Evolutionary conservation across 2,113 vertebrate species (phyloP).

Genomic region (Prunella himalayana): DNA sequence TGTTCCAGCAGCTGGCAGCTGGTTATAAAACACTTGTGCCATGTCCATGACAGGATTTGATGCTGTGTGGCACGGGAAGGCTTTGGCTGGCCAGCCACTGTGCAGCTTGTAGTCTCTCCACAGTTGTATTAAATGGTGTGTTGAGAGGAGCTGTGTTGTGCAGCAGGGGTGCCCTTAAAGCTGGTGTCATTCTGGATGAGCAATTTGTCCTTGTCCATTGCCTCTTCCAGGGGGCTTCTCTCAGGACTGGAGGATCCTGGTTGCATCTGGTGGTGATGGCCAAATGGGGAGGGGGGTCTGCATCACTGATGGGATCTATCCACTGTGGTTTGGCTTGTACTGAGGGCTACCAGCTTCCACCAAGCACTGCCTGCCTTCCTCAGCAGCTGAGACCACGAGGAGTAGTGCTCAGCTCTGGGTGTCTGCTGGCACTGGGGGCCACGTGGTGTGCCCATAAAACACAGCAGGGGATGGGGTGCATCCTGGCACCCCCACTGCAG

Average conservation of each 20-base stretch:
- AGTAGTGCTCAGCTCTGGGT: background rate
- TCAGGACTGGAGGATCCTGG: fast-evolving
- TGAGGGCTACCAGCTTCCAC: background rate
- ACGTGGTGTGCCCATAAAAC: fast-evolving
- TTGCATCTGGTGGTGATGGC: background rate
- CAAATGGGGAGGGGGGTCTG: background rate
- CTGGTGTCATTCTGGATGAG: background rate
- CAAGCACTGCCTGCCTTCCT: background rate
- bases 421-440: background rate
- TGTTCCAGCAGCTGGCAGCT: background rate
- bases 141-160: background rate
- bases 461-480: background rate
- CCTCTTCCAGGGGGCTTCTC: background rate
- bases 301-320: background rate
- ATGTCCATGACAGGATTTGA: fast-evolving
- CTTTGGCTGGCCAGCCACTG: fast-evolving
- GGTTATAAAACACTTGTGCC: background rate
- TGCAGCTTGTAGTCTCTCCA: background rate
- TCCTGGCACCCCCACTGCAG: fast-evolving
- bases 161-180: fast-evolving
- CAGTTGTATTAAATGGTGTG: background rate
- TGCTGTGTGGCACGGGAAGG: background rate
- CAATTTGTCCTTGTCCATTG: background rate
- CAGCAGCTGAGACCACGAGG: background rate
- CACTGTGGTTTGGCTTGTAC: fast-evolving